A percentile compares a stretch with the other conserved stretches of the same genome.
Evolutionary conservation across 2,888 invertebrate species (phyloP).

Genomic region (Sthenelais limicola): DNA sequence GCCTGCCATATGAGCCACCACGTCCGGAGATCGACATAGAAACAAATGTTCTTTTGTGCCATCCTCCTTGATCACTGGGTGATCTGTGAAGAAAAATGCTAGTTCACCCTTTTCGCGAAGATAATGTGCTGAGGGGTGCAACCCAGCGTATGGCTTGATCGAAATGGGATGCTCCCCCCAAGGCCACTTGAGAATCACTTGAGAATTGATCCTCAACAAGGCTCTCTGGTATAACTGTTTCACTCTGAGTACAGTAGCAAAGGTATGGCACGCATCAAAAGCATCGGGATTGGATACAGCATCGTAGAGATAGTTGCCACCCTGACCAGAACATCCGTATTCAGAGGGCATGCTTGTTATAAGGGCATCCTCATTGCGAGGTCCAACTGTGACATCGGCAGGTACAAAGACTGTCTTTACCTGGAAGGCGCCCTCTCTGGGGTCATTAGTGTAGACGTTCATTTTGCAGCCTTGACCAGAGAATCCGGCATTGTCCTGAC

Average conservation of each 20-base stretch:
- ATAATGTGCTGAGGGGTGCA: constrained; percentile 1
- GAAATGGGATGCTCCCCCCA: constrained; percentile 16
- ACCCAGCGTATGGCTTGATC: not conserved
- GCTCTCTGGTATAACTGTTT: constrained; percentile 8
- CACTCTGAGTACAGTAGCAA: constrained; percentile 10
- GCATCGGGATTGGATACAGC: not conserved
- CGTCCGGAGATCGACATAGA: constrained; percentile 18
- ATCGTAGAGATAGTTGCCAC: constrained; percentile 30
- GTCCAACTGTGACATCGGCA: constrained; percentile 23
- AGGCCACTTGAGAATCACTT: not conserved
- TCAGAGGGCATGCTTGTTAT: constrained; percentile 3
- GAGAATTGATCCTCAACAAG: not conserved
- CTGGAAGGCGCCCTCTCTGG: not conserved
- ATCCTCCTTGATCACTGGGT: not conserved
- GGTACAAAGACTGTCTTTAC: not conserved
- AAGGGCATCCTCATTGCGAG: constrained; percentile 14
- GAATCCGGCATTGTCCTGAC: not conserved
- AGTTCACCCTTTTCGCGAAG: not conserved
- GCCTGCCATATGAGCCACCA: constrained; percentile 34
- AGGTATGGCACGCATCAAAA: constrained; percentile 20
- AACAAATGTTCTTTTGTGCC: too few relatives aligned
- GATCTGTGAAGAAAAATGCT: not conserved
- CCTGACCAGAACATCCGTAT: not conserved
- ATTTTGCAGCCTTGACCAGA: not conserved
- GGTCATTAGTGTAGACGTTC: constrained; percentile 21